phyloP scores from a whole-genome alignment of 1,140 invertebrate species.

The Leptinotarsa defecta region DNA sequence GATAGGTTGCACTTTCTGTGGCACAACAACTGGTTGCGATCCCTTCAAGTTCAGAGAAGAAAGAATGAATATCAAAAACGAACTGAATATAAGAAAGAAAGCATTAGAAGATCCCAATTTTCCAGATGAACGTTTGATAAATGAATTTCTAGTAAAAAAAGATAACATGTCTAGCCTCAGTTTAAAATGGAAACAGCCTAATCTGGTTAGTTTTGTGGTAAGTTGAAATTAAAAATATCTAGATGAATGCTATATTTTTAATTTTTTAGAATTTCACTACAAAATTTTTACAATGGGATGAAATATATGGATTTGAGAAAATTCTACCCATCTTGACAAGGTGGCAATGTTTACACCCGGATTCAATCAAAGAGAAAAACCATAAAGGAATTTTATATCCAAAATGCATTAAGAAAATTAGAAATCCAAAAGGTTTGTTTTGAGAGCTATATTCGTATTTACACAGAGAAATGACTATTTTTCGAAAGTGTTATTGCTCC shows the following conservation, averaged over 20 bases:
- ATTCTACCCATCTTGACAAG: conserved; percentile 76
- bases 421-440: conserved; percentile 61
- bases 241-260: neutral
- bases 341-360: conserved; percentile 65
- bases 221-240: conserved; percentile 42
- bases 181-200: conserved; percentile 68
- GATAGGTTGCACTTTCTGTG: conserved; percentile 65
- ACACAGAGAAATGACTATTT: neutral
- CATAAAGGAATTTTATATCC: conserved; percentile 55
- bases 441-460: neutral
- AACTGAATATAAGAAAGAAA: conserved; percentile 71
- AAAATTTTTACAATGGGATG: conserved; percentile 72
- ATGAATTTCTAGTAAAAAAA: conserved; percentile 71
- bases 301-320: conserved; percentile 76
- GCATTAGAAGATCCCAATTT: conserved; percentile 69
- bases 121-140: conserved; percentile 73
- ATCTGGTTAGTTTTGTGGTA: conserved; percentile 72
- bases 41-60: conserved; percentile 64
- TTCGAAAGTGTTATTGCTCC: neutral
- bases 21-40: conserved; percentile 64
- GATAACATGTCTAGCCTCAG: conserved; percentile 59
- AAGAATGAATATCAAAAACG: conserved; percentile 66
- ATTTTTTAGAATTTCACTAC: conserved; percentile 67
- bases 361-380: conserved; percentile 39
- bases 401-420: conserved; percentile 63